Evolutionary conservation across 1,140 invertebrate species (phyloP).

Genomic region (Pseudomyrmex sp.): DNA sequence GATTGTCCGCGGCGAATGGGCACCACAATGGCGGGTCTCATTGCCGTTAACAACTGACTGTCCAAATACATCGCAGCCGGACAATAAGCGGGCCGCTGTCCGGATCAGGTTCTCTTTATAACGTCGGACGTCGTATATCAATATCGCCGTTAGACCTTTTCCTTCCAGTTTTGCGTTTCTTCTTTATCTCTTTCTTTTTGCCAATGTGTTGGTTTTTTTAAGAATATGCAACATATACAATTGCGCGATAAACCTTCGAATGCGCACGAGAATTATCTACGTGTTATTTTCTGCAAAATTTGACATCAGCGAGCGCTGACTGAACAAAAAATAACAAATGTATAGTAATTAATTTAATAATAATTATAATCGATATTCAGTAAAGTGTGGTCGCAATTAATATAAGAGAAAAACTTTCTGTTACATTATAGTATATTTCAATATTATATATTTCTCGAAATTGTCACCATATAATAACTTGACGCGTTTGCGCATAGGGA

Average conservation of each 20-base stretch:
- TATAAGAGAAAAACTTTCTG: too few relatives aligned
- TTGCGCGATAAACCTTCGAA: constrained; percentile 67
- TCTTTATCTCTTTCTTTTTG: background rate
- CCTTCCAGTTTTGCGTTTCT: constrained; percentile 64
- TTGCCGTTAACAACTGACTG: constrained; percentile 82
- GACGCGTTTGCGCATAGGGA: constrained; percentile 2
- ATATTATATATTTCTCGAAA: too few relatives aligned
- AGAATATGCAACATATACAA: constrained; percentile 59
- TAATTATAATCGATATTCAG: background rate
- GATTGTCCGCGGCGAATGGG: constrained; percentile 80
- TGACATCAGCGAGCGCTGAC: constrained; percentile 18
- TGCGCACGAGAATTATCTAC: constrained; percentile 72
- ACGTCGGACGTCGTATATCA: constrained; percentile 75
- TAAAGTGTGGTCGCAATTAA: too few relatives aligned
- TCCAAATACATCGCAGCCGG: constrained; percentile 80
- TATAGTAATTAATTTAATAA: too few relatives aligned
- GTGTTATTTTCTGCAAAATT: constrained; percentile 56
- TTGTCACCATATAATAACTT: background rate
- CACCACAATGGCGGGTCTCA: constrained; percentile 81
- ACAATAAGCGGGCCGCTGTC: constrained; percentile 77
- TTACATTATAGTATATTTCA: too few relatives aligned
- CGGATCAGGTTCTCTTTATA: constrained; percentile 82
- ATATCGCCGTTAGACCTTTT: constrained; percentile 73
- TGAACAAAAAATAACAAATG: background rate
- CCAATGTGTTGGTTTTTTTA: constrained; percentile 20